phyloP scores from a whole-genome alignment of 2,888 invertebrate species.

The Hirtodrosophila alboralis region DNA sequence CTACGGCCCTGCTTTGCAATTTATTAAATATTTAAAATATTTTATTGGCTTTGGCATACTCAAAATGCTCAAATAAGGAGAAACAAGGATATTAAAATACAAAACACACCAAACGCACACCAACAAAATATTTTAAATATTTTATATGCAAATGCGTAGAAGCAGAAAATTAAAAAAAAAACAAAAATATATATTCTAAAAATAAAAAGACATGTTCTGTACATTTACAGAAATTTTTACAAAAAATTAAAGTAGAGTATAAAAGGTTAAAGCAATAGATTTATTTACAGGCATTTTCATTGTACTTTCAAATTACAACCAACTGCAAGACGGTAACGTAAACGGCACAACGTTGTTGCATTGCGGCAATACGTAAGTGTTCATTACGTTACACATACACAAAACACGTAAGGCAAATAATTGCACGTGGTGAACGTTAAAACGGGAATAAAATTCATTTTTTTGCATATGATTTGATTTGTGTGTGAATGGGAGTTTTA shows the following conservation, averaged over 20 bases:
- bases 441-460: constrained; percentile 44
- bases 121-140: constrained; percentile 72
- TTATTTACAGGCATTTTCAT: constrained; percentile 83
- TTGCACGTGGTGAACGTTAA: constrained; percentile 42
- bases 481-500: constrained; percentile 26
- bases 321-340: constrained; percentile 74
- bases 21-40: constrained; percentile 74
- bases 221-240: constrained; percentile 23
- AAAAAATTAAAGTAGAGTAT: constrained; percentile 18
- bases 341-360: constrained; percentile 64
- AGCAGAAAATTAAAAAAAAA: constrained; percentile 14
- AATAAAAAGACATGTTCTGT: constrained; percentile 14
- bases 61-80: constrained; percentile 20
- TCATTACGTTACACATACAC: constrained; percentile 68
- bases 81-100: constrained; percentile 12
- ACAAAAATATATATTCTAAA: constrained; percentile 17
- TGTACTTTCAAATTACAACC: constrained; percentile 79
- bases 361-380: constrained; percentile 63
- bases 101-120: constrained; percentile 48
- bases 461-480: constrained; percentile 27
- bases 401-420: constrained; percentile 32
- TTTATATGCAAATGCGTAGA: constrained; percentile 71
- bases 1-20: constrained; percentile 63
- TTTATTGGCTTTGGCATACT: constrained; percentile 63
- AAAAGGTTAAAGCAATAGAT: constrained; percentile 68